Percentiles rank a stretch among this genome's conserved stretches.
Evolutionary conservation across 1,140 invertebrate genomes (phyloP).

Genomic region (Penaeus indicus): DNA sequence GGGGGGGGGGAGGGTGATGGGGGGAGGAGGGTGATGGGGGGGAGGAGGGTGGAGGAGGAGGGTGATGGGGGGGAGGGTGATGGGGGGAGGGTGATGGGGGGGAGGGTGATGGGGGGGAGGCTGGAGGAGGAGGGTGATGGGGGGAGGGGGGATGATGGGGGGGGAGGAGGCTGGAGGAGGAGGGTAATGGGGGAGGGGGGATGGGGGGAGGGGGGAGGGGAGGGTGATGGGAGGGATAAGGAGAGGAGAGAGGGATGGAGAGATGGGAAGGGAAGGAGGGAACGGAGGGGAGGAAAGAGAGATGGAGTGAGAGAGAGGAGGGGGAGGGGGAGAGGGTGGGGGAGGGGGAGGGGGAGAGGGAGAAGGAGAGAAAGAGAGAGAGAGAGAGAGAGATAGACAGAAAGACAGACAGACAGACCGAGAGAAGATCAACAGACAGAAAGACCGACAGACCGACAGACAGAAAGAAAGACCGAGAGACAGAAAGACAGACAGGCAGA

Average conservation of each 20-base stretch:
- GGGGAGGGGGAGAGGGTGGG: conserved; percentile 1
- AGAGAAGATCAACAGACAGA: background rate
- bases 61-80: too few species aligned
- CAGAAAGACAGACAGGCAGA: too few species aligned
- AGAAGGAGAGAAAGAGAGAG: background rate
- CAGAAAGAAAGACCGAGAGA: too few species aligned
- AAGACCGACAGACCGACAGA: background rate
- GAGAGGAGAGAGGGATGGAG: background rate
- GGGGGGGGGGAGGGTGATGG: too few species aligned
- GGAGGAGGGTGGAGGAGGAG: background rate
- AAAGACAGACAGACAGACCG: background rate
- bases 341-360: background rate
- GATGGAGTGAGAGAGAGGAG: too few species aligned
- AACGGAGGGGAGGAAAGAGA: background rate
- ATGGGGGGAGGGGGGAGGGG: background rate
- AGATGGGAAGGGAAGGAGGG: background rate
- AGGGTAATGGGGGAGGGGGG: background rate
- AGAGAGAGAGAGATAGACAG: background rate
- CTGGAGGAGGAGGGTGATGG: too few species aligned
- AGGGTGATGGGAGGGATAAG: too few species aligned
- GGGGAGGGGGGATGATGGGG: too few species aligned
- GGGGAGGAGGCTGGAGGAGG: too few species aligned
- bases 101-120: too few species aligned
- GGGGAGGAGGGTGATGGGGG: background rate
- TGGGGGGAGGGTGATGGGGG: too few species aligned